These are phyloP conservation scores for Lepus americanus DNA, from an alignment of 2,113 vertebrate genomes.

Conservation along the genomic window DNA sequence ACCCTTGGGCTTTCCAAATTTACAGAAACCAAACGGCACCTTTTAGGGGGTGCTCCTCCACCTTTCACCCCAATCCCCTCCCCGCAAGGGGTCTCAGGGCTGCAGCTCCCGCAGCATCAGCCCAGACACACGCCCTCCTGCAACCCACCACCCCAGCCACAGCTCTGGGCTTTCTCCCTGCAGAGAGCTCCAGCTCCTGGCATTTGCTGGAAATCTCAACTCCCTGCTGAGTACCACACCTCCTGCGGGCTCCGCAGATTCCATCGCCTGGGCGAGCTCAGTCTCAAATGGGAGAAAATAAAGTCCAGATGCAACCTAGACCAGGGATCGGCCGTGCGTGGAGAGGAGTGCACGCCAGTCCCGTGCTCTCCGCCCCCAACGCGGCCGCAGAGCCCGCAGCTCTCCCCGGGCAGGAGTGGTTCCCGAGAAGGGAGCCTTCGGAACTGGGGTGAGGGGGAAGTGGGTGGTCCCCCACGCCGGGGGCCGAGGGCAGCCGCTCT, in stretches of 20 bases:
- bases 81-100: background rate
- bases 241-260: background rate
- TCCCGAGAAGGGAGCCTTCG: background rate
- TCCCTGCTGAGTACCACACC: constrained; percentile 54
- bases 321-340: constrained; percentile 1
- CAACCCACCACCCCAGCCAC: background rate
- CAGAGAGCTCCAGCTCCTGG: constrained; percentile 8
- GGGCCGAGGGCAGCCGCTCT: background rate
- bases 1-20: constrained; percentile 7
- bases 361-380: background rate
- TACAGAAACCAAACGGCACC: background rate
- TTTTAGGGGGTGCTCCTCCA: background rate
- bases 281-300: constrained; percentile 21
- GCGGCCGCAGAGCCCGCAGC: constrained; percentile 9
- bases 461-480: background rate
- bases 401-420: background rate
- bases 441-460: background rate
- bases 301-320: constrained; percentile 68
- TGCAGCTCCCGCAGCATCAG: constrained; percentile 33
- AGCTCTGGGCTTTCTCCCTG: background rate
- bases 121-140: background rate
- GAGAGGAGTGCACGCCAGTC: constrained; percentile 49
- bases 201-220: constrained; percentile 67
- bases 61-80: constrained; percentile 21
- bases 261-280: constrained; percentile 39